Evolutionary conservation across 2,113 vertebrate species (phyloP), one percentile per base, ranked within the genome.

Genomic region (Trichechus manatus): DNA sequence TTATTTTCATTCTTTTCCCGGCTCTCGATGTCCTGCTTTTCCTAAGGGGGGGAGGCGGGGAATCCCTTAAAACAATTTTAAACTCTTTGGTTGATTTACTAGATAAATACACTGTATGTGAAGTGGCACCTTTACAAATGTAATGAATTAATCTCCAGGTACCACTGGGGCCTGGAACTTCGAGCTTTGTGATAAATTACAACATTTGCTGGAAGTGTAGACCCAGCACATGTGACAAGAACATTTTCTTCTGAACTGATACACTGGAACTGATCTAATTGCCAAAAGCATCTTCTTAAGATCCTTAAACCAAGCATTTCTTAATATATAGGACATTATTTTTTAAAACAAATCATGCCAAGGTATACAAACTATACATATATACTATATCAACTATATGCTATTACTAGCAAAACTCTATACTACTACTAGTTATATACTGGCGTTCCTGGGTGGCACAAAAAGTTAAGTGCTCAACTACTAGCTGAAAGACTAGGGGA

Each of bases 11-110:
- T 77, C 50, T 63, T 63, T 27, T 42, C 1, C 25, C 61, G 44
- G 15, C 9, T 88, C 39, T 27, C 15, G 72, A 11, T 25, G 4
- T 70, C 17, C 31, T 63, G 27, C 70, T 47, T 50, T 72, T 95
- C 63, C 47, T 63, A 64, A 29, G 3, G 47, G 27, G 22, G 17
- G 9, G n/a, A 36, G 47, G 27, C 17, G 13, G 9, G 29, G 33
- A 59, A 86, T 39, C 5, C 27, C 39, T 70, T 84, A 80, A 91
- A 78, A 68, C 22, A 96, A 64, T 47, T 91, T 84, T 78, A n/a
- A 84, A n/a, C 19, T 53, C 56, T 63, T 85, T 84, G 72, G 87
- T 29, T 79, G 89, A 89, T 93, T 95, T 83, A 83, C 31, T 68
- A 92, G 47, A 78, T 93, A 92, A 93, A 80, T 22, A 10, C 10